These are phyloP conservation scores for Ectobius pallidus DNA, from an alignment of 2,888 invertebrate species.

Conservation along the genomic window DNA sequence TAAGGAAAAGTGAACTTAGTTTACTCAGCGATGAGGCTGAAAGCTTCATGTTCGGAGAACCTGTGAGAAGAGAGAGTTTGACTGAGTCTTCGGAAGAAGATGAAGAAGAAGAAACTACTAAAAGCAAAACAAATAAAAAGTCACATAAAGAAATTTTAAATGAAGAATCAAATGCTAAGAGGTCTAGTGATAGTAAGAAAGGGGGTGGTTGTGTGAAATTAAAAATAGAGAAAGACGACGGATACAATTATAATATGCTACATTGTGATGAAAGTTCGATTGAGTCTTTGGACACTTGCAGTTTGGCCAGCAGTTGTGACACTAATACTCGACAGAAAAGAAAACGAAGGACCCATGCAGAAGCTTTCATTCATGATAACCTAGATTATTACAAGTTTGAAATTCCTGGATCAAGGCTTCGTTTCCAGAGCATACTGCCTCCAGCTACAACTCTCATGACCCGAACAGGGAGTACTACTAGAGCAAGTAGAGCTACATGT, in stretches of 20 bases:
- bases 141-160: neutral
- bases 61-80: conserved; percentile 48
- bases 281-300: conserved; percentile 29
- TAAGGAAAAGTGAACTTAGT: conserved; percentile 61
- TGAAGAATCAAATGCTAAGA: neutral
- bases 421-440: conserved; percentile 52
- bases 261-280: conserved; percentile 37
- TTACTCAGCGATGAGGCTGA: conserved; percentile 84
- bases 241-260: neutral
- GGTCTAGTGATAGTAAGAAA: neutral
- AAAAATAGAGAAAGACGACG: neutral
- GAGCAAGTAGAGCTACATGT: neutral
- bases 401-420: conserved; percentile 55
- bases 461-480: conserved; percentile 45
- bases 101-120: conserved; percentile 1
- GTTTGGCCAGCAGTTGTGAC: conserved; percentile 38
- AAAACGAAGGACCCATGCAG: conserved; percentile 62
- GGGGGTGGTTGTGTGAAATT: neutral
- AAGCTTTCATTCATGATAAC: conserved; percentile 64
- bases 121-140: conserved; percentile 10
- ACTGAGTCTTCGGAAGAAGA: conserved; percentile 26
- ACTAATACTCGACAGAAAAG: conserved; percentile 43
- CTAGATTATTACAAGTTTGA: conserved; percentile 64
- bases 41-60: conserved; percentile 79
- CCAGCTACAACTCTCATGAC: neutral